Evolutionary conservation across 1,140 invertebrate species (phyloP), one percentile per base, ranked within the genome.

Genomic region (Aricia agestis): DNA sequence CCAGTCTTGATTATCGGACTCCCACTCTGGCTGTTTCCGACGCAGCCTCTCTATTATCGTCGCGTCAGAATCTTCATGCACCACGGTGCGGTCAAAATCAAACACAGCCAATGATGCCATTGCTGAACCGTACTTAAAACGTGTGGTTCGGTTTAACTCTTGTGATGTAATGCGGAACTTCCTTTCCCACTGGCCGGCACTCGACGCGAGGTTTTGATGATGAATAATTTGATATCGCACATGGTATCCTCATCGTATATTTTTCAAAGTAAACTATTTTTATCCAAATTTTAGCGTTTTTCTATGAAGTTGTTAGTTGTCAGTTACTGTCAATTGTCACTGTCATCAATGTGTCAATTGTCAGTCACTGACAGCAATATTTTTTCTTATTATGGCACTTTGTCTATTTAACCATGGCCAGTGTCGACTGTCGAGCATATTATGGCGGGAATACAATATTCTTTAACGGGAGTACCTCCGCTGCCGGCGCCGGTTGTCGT

Each of bases 41-140:
- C 82, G 78, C 66, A 91, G 75, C 78, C 77, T 89, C 70, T 83
- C 82, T 66, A 91, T 90, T 58, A 91, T 86, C 10, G 85, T 89
- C 2, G 86, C 86, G 70, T 91, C 89, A 0, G 87, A 89, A 74
- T 91, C 89, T 70, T 81, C 83, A 52, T 89, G 80, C 2, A 91
- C 87, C 36, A 91, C 85, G 1, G 89, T 91, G 68, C 85, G 83
- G 74, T 91, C 89, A 72, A 91, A 91, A 83, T 91, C 89, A 75
- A 91, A 91, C 18, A 91, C 78, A 10, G 87, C 87, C 66, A 91
- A 77, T 10, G 73, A 82, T 11, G 79, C 70, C 86, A 87, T 81
- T 10, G 45, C 73, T 80, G 19, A 63, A 11, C 18, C 7, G 19
- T 19, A 52, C 11, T 52, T 7, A 45, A 52, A 52, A 52, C 10